A percentile compares a stretch with the other conserved stretches of the same genome.
phyloP scores from a whole-genome alignment of 1,140 invertebrate species.

The Helicoverpa armigera region DNA sequence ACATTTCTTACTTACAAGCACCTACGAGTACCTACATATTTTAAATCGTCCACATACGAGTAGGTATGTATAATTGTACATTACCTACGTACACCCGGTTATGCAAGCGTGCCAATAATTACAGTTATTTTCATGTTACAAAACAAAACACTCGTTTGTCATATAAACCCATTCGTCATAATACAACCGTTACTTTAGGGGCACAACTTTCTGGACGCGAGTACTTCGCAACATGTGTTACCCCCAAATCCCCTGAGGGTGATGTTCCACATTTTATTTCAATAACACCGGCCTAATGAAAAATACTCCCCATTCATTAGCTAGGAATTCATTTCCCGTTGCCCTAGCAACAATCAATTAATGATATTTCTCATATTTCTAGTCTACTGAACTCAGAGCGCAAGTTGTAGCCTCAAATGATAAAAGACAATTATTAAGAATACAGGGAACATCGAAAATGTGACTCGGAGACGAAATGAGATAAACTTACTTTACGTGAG shows the following conservation, averaged over 20 bases:
- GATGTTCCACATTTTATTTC: not conserved
- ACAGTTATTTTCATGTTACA: no score
- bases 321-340: slow-evolving; percentile 34
- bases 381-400: slow-evolving; percentile 2
- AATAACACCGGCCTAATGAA: slow-evolving; percentile 26
- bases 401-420: not conserved
- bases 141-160: no score
- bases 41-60: no score
- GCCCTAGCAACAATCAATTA: slow-evolving; percentile 28
- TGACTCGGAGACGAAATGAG: not conserved
- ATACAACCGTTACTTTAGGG: not conserved
- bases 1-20: no score
- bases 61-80: no score
- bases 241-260: not conserved
- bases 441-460: not conserved
- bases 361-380: slow-evolving; percentile 35
- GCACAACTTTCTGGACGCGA: not conserved
- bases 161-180: no score
- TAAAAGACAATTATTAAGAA: not conserved
- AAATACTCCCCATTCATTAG: slow-evolving; percentile 17
- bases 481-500: not conserved
- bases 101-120: no score
- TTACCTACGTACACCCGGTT: no score
- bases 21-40: no score
- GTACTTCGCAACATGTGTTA: not conserved